These are phyloP conservation scores for Mormyrops attenuatus DNA, from an alignment of 2,797 vertebrate genomes.

Conservation along the genomic window DNA sequence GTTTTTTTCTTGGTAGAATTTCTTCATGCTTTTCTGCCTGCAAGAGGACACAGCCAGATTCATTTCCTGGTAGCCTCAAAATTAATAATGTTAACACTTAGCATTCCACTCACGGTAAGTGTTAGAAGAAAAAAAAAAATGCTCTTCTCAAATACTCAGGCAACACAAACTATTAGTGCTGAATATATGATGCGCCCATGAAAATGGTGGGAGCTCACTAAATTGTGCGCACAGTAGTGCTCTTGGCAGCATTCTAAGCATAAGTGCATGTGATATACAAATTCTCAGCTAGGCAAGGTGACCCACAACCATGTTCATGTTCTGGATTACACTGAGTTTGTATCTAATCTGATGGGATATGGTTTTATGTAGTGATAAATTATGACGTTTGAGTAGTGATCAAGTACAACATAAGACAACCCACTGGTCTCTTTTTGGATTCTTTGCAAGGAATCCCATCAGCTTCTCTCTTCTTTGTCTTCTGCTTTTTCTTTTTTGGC, in stretches of 20 bases:
- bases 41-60: neutral
- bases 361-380: neutral
- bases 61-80: neutral
- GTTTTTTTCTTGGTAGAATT: conserved; percentile 68
- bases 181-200: neutral
- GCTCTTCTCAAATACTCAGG: neutral
- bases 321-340: neutral
- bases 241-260: neutral
- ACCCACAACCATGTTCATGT: neutral
- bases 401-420: conserved; percentile 32
- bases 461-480: conserved; percentile 40
- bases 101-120: neutral
- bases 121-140: neutral
- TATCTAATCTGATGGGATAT: neutral
- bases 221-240: neutral
- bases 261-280: neutral
- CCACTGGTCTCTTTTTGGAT: conserved; percentile 70
- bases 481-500: conserved; percentile 49
- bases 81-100: neutral
- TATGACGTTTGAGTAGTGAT: neutral
- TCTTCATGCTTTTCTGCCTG: conserved; percentile 63
- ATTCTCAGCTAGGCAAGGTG: neutral
- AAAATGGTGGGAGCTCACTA: neutral
- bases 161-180: neutral
- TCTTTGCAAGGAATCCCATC: conserved; percentile 45